These are phyloP conservation scores for Pseudomyrmex gracilis DNA, from an alignment of 1,140 invertebrate species.

Conservation along the genomic window DNA sequence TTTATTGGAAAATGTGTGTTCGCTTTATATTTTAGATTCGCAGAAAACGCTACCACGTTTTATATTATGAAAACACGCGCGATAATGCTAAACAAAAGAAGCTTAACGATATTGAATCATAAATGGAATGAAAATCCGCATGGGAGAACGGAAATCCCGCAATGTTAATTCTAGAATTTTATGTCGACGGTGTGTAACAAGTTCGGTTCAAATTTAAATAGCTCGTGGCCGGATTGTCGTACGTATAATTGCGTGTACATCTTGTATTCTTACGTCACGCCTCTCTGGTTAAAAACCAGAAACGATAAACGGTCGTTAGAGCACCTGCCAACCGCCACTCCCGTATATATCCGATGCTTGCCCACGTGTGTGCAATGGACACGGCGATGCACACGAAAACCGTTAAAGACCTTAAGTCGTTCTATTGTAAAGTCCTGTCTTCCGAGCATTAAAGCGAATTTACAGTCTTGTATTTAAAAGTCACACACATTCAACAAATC, in stretches of 20 bases:
- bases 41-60: background rate
- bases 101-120: constrained; percentile 41
- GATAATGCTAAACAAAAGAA: constrained; percentile 28
- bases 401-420: constrained; percentile 45
- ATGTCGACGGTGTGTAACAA: background rate
- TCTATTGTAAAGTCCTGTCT: constrained; percentile 8
- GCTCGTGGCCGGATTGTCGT: background rate
- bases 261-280: constrained; percentile 24
- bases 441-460: background rate
- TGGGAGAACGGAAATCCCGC: background rate
- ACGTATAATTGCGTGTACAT: background rate
- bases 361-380: constrained; percentile 16
- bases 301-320: constrained; percentile 51
- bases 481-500: background rate
- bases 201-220: constrained; percentile 18
- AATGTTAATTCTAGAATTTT: constrained; percentile 26
- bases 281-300: constrained; percentile 10
- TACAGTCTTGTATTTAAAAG: background rate
- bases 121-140: constrained; percentile 53
- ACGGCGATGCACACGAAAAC: constrained; percentile 54
- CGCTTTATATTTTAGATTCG: background rate
- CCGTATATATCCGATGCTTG: background rate
- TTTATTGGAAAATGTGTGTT: constrained; percentile 17
- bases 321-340: constrained; percentile 54
- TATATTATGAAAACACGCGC: constrained; percentile 34